Percentiles rank a stretch among this genome's conserved stretches.
Evolutionary conservation across 2,797 vertebrate genomes (phyloP).

Genomic region (Heterohyrax brucei): DNA sequence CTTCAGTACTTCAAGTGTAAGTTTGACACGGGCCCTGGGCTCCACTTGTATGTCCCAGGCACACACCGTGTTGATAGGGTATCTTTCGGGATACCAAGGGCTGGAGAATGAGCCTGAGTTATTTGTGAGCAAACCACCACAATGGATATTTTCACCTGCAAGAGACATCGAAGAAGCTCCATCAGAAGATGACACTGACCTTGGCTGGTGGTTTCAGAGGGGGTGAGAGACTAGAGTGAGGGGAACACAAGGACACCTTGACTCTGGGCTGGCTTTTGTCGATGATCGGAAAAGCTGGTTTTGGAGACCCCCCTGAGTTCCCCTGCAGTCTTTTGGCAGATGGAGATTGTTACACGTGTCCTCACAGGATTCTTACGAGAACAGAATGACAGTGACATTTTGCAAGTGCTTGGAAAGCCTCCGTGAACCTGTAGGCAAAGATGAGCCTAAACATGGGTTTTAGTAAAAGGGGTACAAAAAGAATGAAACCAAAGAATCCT

Average conservation of each 20-base stretch:
- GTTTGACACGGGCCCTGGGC: slow-evolving; percentile 87
- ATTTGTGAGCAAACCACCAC: slow-evolving; percentile 90
- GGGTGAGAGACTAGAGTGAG: background rate
- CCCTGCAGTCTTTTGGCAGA: background rate
- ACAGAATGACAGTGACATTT: background rate
- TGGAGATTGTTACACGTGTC: background rate
- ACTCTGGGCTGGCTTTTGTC: background rate
- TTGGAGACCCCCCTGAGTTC: background rate
- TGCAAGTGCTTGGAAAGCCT: background rate
- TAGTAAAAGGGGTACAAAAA: background rate
- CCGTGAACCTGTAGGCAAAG: background rate
- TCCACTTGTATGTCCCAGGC: slow-evolving; percentile 90
- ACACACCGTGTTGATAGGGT: slow-evolving; percentile 90
- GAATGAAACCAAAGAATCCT: background rate
- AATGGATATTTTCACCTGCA: slow-evolving; percentile 83
- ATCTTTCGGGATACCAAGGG: slow-evolving; percentile 91
- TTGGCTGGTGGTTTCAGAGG: background rate
- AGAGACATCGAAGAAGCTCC: slow-evolving; percentile 6
- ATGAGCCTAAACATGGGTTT: background rate
- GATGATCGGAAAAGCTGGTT: background rate
- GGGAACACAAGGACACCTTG: background rate
- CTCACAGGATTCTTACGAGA: background rate
- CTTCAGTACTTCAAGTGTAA: slow-evolving; percentile 90
- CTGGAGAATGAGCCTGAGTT: slow-evolving; percentile 91
- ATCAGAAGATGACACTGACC: background rate